Conservation (phyloP, 2,113 vertebrate species). For the Antennarius striatus region DNA sequence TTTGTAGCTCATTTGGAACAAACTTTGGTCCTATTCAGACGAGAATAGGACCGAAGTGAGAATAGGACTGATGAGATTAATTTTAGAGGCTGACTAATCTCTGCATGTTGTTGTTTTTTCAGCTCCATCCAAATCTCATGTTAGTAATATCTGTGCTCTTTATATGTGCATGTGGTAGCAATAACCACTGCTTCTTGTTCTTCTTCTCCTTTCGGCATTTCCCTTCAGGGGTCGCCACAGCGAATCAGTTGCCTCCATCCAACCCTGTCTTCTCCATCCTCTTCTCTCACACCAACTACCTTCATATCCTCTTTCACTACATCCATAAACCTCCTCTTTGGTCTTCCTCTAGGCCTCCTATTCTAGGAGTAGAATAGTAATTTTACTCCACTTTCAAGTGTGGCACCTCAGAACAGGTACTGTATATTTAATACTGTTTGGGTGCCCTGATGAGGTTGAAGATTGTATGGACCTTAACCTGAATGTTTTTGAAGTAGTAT, state of each 20-base stretch:
- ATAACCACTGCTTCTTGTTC: too few relatives aligned
- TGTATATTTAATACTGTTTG: neutral
- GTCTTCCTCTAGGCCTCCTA: too few relatives aligned
- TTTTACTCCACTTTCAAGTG: neutral
- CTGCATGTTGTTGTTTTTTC: conserved; percentile 53
- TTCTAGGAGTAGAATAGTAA: neutral
- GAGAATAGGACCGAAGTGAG: too few relatives aligned
- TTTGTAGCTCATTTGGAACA: conserved; percentile 53
- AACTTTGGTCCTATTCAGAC: conserved; percentile 42
- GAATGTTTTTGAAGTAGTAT: neutral
- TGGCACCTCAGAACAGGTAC: neutral
- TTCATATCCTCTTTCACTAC: too few relatives aligned
- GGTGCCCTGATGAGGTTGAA: neutral
- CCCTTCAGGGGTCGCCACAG: too few relatives aligned
- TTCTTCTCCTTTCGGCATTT: too few relatives aligned
- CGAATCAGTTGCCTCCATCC: too few relatives aligned
- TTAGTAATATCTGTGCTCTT: conserved; percentile 19
- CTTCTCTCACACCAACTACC: too few relatives aligned
- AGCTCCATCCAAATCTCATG: conserved; percentile 46
- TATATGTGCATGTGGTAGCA: conserved; percentile 6
- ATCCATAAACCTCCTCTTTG: too few relatives aligned
- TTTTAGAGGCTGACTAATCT: conserved; percentile 66
- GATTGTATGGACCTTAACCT: neutral
- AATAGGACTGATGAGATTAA: conserved; percentile 31
- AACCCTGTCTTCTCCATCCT: too few relatives aligned